A percentile compares a stretch with the other conserved stretches of the same genome.
Evolutionary conservation across 2,113 vertebrate species (phyloP).

Genomic region (Pseudopipra pipra): DNA sequence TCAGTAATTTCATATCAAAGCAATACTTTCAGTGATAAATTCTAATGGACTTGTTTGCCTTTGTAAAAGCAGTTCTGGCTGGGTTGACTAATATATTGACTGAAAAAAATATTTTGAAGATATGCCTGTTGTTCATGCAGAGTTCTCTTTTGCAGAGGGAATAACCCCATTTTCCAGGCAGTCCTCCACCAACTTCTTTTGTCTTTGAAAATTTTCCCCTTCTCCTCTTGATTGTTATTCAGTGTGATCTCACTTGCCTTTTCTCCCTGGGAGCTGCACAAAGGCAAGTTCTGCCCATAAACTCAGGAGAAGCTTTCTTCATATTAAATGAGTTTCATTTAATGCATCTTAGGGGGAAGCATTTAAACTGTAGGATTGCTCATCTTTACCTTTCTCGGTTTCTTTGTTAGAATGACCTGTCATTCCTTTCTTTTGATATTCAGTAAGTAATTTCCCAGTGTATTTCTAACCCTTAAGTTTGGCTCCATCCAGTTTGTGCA

Average conservation of each 20-base stretch:
- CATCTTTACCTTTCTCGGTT: background rate
- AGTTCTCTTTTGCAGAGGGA: background rate
- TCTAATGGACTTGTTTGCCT: background rate
- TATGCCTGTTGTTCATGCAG: background rate
- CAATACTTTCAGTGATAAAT: background rate
- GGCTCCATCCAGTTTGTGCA: background rate
- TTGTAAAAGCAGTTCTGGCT: background rate
- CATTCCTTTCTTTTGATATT: background rate
- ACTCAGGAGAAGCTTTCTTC: constrained; percentile 12
- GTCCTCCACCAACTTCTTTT: background rate
- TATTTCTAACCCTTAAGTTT: background rate
- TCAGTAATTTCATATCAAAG: background rate
- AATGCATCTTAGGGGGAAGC: background rate
- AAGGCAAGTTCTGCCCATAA: constrained; percentile 39
- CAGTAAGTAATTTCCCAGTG: background rate
- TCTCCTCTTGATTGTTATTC: background rate
- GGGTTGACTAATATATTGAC: background rate
- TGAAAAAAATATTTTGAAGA: constrained; percentile 2
- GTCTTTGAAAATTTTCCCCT: background rate
- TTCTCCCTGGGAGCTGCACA: constrained; percentile 12
- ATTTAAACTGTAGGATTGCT: background rate
- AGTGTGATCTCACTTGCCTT: background rate
- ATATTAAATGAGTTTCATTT: background rate
- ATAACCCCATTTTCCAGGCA: background rate
- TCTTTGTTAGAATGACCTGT: background rate